Percentiles rank a stretch among this genome's conserved stretches.
Conservation (phyloP, 2,113 vertebrate genomes). For the Dermatemys mawii region DNA sequence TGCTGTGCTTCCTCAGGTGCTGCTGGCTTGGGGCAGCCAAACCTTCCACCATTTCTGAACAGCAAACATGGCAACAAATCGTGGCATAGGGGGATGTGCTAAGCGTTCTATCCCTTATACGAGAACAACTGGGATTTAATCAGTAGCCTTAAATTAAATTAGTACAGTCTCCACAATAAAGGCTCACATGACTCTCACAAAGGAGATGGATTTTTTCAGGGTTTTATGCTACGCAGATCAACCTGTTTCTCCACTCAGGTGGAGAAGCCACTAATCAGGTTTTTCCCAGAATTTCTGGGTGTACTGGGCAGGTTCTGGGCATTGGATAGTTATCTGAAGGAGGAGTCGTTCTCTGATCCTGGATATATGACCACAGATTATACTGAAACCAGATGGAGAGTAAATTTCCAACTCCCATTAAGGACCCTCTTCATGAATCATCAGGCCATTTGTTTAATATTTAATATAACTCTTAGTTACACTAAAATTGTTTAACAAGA, state of each 20-base stretch:
- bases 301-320: constrained; percentile 45
- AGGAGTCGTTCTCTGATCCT: constrained; percentile 55
- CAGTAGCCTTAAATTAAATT: neutral
- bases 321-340: constrained; percentile 52
- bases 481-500: constrained; percentile 49
- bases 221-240: neutral
- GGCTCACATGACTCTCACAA: neutral
- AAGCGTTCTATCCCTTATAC: neutral
- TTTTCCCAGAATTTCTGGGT: neutral
- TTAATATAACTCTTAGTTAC: constrained; percentile 63
- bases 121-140: neutral
- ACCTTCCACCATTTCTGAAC: neutral
- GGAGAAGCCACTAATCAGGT: neutral
- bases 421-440: constrained; percentile 70
- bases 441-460: constrained; percentile 67
- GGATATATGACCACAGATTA: constrained; percentile 59
- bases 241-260: neutral
- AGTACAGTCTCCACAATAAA: neutral
- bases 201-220: neutral
- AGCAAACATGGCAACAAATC: neutral
- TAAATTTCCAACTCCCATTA: constrained; percentile 64
- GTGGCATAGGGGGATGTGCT: neutral
- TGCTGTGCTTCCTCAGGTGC: too few relatives aligned
- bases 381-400: constrained; percentile 66
- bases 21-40: neutral